Evolutionary conservation across 2,797 vertebrate genomes (phyloP).

Genomic region (Rhinatrema bivittatum): DNA sequence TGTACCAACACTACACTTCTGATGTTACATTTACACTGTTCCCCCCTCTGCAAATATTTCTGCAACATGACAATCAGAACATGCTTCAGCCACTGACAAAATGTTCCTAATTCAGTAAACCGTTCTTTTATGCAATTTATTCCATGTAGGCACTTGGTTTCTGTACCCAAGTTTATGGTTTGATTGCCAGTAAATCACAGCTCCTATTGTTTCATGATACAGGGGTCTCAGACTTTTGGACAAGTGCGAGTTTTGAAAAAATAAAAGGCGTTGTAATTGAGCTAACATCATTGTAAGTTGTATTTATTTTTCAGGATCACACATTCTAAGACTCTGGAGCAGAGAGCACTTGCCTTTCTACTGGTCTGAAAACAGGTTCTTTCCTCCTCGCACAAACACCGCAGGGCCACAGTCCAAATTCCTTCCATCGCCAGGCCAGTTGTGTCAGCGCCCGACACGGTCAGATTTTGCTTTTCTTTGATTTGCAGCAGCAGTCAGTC

Average conservation of each 20-base stretch:
- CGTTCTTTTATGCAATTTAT: conserved; percentile 18
- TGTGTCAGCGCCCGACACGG: conserved; percentile 39
- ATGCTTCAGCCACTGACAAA: conserved; percentile 44
- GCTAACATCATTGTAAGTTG: conserved; percentile 67
- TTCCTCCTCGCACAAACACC: conserved; percentile 19
- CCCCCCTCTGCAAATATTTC: conserved; percentile 22
- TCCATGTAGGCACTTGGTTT: conserved; percentile 74
- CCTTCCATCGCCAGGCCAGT: conserved; percentile 52
- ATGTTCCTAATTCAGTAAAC: conserved; percentile 17
- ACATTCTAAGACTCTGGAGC: conserved; percentile 62
- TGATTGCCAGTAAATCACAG: conserved; percentile 45
- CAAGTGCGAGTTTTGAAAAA: too few relatives aligned
- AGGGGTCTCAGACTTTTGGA: conserved; percentile 30
- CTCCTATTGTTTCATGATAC: conserved; percentile 41
- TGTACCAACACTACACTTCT: conserved; percentile 10
- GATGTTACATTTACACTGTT: conserved; percentile 5
- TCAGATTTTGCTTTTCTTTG: conserved; percentile 26
- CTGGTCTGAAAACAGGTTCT: too few relatives aligned
- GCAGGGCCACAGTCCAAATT: conserved; percentile 53
- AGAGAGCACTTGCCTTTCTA: too few relatives aligned
- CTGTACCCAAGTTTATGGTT: conserved; percentile 42
- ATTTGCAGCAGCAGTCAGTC: conserved; percentile 49
- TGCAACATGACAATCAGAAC: conserved; percentile 32
- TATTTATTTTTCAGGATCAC: conserved; percentile 65
- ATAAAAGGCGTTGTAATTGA: conserved; percentile 76